Percentiles rank a stretch among this genome's conserved stretches.
phyloP scores from a whole-genome alignment of 2,888 invertebrate species.

The Chrysolina oricalcia region DNA sequence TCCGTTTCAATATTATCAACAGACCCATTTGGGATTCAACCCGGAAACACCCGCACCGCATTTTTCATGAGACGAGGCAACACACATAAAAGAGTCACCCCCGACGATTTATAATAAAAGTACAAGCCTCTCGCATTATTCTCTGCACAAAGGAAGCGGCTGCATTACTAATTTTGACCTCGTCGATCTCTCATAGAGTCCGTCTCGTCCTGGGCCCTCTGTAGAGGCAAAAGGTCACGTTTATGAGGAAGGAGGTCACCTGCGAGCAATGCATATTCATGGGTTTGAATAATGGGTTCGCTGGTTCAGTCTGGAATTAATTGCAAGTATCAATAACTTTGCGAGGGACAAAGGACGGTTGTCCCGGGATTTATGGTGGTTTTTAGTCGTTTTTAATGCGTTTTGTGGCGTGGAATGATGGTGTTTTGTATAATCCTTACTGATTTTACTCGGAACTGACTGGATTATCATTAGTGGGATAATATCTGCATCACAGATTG shows the following conservation, averaged over 20 bases:
- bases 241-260: slow-evolving; percentile 16
- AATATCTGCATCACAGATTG: neutral
- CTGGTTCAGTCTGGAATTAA: slow-evolving; percentile 15
- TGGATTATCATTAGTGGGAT: neutral
- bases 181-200: neutral
- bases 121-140: slow-evolving; percentile 56
- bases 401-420: neutral
- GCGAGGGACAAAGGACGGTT: slow-evolving; percentile 10
- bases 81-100: slow-evolving; percentile 7
- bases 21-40: neutral
- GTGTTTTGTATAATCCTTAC: neutral
- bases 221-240: slow-evolving; percentile 9
- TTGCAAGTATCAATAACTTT: slow-evolving; percentile 31
- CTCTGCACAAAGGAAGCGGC: slow-evolving; percentile 48
- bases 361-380: slow-evolving; percentile 2
- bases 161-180: slow-evolving; percentile 51
- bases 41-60: neutral
- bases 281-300: slow-evolving; percentile 14
- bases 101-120: slow-evolving; percentile 54
- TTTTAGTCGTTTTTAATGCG: neutral
- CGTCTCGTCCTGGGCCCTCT: neutral
- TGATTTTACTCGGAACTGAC: neutral
- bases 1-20: neutral
- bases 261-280: slow-evolving; percentile 32
- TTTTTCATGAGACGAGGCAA: neutral